Conservation (phyloP, 2,888 invertebrate species). For the Drosophila anceps region DNA sequence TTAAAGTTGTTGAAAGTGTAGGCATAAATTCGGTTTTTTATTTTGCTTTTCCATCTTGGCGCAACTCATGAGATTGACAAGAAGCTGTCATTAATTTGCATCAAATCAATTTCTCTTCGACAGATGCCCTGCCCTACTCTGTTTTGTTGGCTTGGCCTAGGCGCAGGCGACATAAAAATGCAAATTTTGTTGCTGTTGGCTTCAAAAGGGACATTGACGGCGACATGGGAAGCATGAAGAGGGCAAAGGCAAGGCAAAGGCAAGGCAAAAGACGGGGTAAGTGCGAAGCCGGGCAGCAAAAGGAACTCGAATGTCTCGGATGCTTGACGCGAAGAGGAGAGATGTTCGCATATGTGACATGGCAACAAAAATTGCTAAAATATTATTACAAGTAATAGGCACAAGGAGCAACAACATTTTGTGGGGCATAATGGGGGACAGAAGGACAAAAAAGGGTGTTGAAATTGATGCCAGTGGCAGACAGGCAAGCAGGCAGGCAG, state of each 20-base stretch:
- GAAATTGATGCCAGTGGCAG: slow-evolving; percentile 64
- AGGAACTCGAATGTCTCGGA: slow-evolving; percentile 18
- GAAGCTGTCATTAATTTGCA: slow-evolving; percentile 81
- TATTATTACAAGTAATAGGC: slow-evolving; percentile 79
- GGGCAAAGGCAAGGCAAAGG: background rate
- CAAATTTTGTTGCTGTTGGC: slow-evolving; percentile 62
- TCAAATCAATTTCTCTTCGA: slow-evolving; percentile 79
- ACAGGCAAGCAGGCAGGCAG: background rate
- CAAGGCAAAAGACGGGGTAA: too few relatives aligned
- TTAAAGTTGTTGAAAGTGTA: slow-evolving; percentile 31
- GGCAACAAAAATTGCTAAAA: slow-evolving; percentile 77
- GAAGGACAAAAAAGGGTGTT: slow-evolving; percentile 61
- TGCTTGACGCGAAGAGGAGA: slow-evolving; percentile 40
- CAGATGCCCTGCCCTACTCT: slow-evolving; percentile 48
- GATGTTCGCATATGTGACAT: slow-evolving; percentile 70
- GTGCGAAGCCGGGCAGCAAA: background rate
- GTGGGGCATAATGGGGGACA: slow-evolving; percentile 6
- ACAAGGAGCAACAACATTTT: slow-evolving; percentile 53
- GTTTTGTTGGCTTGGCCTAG: slow-evolving; percentile 22
- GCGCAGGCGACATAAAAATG: slow-evolving; percentile 71
- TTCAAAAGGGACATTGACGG: slow-evolving; percentile 42
- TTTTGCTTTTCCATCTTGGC: slow-evolving; percentile 8
- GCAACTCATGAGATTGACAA: slow-evolving; percentile 66
- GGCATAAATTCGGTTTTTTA: slow-evolving; percentile 29
- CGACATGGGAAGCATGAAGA: background rate